These are phyloP conservation scores for Pachyseris speciosa DNA, from an alignment of 64 coral and sea anemone genomes.

Conservation along the genomic window DNA sequence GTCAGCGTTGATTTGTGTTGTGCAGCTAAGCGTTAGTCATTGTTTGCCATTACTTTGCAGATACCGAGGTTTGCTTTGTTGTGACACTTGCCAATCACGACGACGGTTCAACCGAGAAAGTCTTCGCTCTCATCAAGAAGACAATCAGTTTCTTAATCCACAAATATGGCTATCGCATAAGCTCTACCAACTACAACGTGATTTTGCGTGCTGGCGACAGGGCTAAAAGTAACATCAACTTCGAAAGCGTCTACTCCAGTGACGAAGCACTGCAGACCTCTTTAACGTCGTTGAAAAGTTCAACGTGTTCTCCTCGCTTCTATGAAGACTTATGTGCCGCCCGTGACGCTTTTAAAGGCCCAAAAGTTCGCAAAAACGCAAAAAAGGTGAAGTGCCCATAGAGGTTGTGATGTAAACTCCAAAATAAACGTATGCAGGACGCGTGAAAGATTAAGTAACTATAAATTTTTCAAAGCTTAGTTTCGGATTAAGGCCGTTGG, in stretches of 20 bases:
- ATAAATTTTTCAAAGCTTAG: too few relatives aligned
- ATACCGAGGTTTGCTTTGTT: neutral
- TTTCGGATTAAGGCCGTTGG: too few relatives aligned
- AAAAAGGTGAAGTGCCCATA: neutral
- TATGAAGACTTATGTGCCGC: neutral
- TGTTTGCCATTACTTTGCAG: neutral
- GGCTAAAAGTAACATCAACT: neutral
- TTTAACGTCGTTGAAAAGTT: too few relatives aligned
- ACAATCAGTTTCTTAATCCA: neutral
- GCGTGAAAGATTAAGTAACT: too few relatives aligned
- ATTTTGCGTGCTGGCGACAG: neutral
- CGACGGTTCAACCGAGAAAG: neutral
- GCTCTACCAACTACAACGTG: neutral
- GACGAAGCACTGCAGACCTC: neutral
- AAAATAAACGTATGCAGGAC: neutral
- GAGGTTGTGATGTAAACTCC: neutral
- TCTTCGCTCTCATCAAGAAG: neutral
- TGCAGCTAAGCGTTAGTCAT: too few relatives aligned
- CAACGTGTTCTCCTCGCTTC: neutral
- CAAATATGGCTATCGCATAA: neutral
- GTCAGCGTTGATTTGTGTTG: neutral
- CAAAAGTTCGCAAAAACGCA: neutral
- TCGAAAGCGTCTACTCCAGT: neutral
- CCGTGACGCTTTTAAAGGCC: neutral
- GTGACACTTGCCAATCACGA: neutral